These are phyloP conservation scores for Calameuta pallipes DNA, from an alignment of 2,888 invertebrate genomes.

Conservation along the genomic window DNA sequence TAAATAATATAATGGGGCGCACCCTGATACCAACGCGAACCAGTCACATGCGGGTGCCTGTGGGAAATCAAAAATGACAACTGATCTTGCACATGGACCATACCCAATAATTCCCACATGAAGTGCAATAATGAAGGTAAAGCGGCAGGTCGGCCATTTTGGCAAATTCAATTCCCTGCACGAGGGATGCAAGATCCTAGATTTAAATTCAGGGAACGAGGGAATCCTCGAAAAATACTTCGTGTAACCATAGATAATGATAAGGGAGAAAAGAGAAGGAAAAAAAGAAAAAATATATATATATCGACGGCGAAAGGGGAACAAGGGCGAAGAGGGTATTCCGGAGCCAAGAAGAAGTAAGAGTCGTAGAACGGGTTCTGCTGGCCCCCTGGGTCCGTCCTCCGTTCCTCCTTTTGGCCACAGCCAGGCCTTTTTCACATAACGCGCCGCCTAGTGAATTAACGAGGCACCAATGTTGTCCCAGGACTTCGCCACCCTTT, in stretches of 20 bases:
- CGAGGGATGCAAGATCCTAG: not conserved
- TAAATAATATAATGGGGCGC: constrained; percentile 24
- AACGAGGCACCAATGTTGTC: constrained; percentile 5
- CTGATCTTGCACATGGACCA: not conserved
- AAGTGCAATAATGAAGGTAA: too few species aligned
- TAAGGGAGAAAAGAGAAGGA: constrained; percentile 21
- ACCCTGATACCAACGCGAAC: not conserved
- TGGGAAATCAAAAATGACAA: constrained; percentile 19
- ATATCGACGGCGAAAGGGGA: constrained; percentile 12
- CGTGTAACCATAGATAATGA: constrained; percentile 21
- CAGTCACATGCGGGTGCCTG: constrained; percentile 30
- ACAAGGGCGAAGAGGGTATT: constrained; percentile 14
- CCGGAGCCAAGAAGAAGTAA: constrained; percentile 31
- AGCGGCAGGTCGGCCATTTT: not conserved
- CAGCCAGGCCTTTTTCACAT: constrained; percentile 20
- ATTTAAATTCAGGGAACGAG: not conserved
- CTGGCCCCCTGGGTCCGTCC: constrained; percentile 30
- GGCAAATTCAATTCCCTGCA: not conserved
- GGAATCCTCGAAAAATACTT: constrained; percentile 28
- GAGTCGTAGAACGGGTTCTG: constrained; percentile 48
- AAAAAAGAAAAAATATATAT: constrained; percentile 7
- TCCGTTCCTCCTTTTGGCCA: constrained; percentile 22
- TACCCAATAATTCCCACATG: not conserved
- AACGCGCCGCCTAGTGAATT: constrained; percentile 27
- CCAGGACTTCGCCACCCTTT: not conserved